Conservation (phyloP, 2,113 vertebrate species). For the Ancistrus triradiatus region DNA sequence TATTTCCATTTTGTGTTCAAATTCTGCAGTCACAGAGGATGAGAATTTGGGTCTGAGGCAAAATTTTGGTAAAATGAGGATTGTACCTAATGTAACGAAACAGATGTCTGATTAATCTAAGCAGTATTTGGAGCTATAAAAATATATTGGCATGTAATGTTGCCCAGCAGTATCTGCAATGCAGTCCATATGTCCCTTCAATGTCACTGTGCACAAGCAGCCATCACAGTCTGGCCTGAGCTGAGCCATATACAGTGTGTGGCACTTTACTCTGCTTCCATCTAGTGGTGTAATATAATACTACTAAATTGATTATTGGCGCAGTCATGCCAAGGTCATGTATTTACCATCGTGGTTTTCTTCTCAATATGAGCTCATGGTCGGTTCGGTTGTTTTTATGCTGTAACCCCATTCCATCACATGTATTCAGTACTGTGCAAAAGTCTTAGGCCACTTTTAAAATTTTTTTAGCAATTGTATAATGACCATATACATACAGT, state of each 20-base stretch:
- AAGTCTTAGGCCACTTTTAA: too few relatives aligned
- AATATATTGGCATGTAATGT: neutral
- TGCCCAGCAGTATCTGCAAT: too few relatives aligned
- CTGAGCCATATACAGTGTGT: neutral
- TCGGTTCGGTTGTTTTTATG: too few relatives aligned
- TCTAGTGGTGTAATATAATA: conserved; percentile 23
- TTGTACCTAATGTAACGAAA: neutral
- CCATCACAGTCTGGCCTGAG: neutral
- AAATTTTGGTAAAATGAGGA: neutral
- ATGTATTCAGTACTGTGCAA: too few relatives aligned
- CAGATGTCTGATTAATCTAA: neutral
- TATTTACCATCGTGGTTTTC: too few relatives aligned
- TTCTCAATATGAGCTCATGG: too few relatives aligned
- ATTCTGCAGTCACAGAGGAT: neutral
- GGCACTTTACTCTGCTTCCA: conserved; percentile 29
- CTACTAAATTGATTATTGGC: neutral
- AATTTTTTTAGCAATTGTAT: too few relatives aligned
- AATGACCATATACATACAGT: too few relatives aligned
- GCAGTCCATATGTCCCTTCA: neutral
- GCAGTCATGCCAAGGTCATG: too few relatives aligned
- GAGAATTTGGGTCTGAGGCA: neutral
- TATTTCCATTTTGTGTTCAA: neutral
- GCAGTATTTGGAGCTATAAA: neutral
- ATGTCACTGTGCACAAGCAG: neutral
- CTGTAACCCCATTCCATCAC: too few relatives aligned